Base-by-base conservation (phyloP, 2,797 vertebrate genomes). In the Tangara arthus region DNA sequence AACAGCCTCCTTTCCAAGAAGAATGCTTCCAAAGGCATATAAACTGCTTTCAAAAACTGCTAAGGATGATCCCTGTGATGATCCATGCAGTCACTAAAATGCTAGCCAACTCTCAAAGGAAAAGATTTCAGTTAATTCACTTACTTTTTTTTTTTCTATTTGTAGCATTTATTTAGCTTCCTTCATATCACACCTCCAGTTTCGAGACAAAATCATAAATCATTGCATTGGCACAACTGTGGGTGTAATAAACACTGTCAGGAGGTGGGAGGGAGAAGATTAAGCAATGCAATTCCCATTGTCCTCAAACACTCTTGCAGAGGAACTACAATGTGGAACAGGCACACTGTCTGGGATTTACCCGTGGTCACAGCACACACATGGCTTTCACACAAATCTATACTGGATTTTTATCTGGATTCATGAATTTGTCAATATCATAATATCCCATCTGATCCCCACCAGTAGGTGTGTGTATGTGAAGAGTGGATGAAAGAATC, bases 191-290 rank as follows among this genome's bases (percentile, higher is more conserved):
- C 95, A 82, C 84, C 81, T 96, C 63, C 84, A 80, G 79, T 82
- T 91, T 80, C 11, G 14, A 92, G 50, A 42, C 46, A 94, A 85
- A 96, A 92, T 50, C 89, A 87, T 65, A 92, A 91, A 90, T 68
- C 89, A 73, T 5, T 73, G 78, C 92, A 80, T 7, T 92, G 94
- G 87, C 71, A 87, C 56, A 87, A 77, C 68, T 28, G 84, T 1
- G 30, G 75, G 87, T 93, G 91, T 68, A 94, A 95, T 70, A 94
- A 92, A 96, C 84, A 82, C 82, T 80, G 71, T 84, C 71, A 95
- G 91, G 82, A 93, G 28, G 87, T 59, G 41, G 91, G 84, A 96
- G 55, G 61, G 50, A 84, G 19, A 55, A 93, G 68, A 87, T 79
- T 55, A 90, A 90, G 78, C 66, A 89, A 44, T 27, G 78, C 92